These are phyloP conservation scores for Gymnocephalus cernua DNA, from an alignment of 2,113 vertebrate species.

Conservation along the genomic window DNA sequence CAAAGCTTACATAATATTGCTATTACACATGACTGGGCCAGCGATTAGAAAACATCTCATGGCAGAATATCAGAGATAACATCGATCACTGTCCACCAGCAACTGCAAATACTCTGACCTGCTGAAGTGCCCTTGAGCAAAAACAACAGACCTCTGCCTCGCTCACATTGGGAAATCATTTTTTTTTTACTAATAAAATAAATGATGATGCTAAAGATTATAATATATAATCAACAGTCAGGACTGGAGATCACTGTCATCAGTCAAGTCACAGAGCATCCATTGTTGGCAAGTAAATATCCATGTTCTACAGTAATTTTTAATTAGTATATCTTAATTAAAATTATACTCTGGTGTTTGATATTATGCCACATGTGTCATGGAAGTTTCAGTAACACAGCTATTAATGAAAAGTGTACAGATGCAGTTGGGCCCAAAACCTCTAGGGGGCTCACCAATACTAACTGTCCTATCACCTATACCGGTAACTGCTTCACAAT, in stretches of 20 bases:
- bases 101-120: neutral
- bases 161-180: neutral
- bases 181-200: neutral
- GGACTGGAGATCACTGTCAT: neutral
- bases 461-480: slow-evolving; percentile 4
- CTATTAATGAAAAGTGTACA: neutral
- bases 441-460: slow-evolving; percentile 43
- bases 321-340: neutral
- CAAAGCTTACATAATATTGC: neutral
- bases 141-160: neutral
- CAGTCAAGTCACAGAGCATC: neutral
- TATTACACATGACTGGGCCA: neutral
- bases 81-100: slow-evolving; percentile 2
- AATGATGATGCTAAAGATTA: neutral
- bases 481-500: neutral
- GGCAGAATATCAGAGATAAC: neutral
- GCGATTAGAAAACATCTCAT: neutral
- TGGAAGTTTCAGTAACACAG: neutral
- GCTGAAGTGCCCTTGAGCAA: neutral
- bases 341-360: neutral
- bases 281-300: neutral
- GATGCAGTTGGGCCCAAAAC: slow-evolving; percentile 8
- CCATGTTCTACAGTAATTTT: neutral
- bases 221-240: neutral
- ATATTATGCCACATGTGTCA: neutral